phyloP scores from a whole-genome alignment of 2,797 vertebrate species.

The Acipenser oxyrinchus region DNA sequence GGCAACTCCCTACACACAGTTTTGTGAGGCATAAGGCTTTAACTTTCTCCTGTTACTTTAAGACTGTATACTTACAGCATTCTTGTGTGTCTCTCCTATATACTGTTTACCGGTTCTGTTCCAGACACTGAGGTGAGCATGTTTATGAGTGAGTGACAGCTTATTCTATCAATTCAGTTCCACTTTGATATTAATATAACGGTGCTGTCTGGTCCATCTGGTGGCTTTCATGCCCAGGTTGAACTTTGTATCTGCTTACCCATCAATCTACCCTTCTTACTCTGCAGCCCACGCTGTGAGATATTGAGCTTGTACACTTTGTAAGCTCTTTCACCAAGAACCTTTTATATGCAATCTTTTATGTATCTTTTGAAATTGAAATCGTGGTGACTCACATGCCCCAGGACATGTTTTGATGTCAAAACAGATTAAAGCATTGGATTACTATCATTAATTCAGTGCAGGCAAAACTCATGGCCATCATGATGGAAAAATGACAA shows the following conservation, averaged over 20 bases:
- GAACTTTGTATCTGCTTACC: background rate
- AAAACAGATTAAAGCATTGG: conserved; percentile 1
- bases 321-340: background rate
- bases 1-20: no score
- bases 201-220: background rate
- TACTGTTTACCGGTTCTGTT: no score
- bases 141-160: no score
- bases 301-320: background rate
- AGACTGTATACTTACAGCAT: no score
- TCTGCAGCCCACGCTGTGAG: background rate
- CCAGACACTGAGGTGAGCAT: no score
- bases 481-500: background rate
- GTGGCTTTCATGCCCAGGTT: background rate
- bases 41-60: no score
- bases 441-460: background rate
- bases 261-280: background rate
- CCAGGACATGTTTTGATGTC: background rate
- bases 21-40: no score
- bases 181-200: no score
- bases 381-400: background rate
- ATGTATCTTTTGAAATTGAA: background rate
- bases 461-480: background rate
- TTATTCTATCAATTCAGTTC: no score
- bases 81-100: no score
- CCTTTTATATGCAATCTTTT: background rate